Base-by-base conservation (phyloP, 2,113 vertebrate species). In the Chloroceryle aenea region DNA sequence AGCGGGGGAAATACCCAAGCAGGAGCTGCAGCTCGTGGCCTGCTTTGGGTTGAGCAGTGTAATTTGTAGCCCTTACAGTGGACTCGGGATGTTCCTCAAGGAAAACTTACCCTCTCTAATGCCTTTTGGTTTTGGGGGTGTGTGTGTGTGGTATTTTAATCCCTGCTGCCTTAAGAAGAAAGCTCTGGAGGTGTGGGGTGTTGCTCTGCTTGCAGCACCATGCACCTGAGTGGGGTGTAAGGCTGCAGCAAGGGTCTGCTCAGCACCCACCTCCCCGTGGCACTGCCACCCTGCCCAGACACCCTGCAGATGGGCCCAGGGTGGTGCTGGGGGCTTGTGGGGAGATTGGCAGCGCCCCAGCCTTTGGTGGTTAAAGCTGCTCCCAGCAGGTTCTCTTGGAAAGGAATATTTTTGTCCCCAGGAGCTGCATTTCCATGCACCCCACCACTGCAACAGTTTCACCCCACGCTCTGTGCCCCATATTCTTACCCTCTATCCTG, bases 1-100 rank as follows among this genome's bases (percentile, higher is more conserved):
- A 0, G 13, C 26, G 5, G 19, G 4, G 80, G 78, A 9, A 27
- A 1, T 0, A 22, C 14, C 0, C 0, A 4, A 29, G 29, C 22
- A 0, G 2, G 10, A 8, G 1, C 67, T 48, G 47, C 1, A 3
- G 2, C 40, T 10, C 4, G 4, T 14, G 32, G 29, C 66, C 36
- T 6, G 34, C 0, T 52, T 82, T 63, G 84, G 74, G 74, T 8
- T 4, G 16, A 8, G 34, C 6, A 22, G 0, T 2, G 0, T 7
- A 12, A 0, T 36, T 63, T 7, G 69, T 9, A 47, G 72, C 23
- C 48, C 74, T 50, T 6, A 0, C 48, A 5, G 29, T 2, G 6
- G 30, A 1, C 8, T 56, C 43, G 8, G 7, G 2, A 3, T 4
- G 32, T 43, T 26, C 22, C 45, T 36, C 4, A 2, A 26, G 50